Evolutionary conservation across 2,797 vertebrate genomes (phyloP).

Genomic region (Odontamblyopus rebecca): DNA sequence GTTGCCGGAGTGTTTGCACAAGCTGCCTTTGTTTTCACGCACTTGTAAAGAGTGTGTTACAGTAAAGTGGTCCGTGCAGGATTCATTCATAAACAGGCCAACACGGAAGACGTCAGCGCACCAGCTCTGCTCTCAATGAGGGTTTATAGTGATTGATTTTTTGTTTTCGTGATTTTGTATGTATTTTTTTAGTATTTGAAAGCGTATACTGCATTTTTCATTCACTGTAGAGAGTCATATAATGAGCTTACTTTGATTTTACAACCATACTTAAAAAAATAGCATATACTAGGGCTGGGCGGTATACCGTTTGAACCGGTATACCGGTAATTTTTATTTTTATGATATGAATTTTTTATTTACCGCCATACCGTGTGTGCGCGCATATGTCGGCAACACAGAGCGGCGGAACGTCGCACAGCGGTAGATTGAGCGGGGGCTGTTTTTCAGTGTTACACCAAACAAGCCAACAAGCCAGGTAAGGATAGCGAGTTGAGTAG

Average conservation of each 20-base stretch:
- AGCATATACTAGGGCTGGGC: background rate
- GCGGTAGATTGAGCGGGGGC: no score
- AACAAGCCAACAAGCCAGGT: no score
- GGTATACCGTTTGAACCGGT: no score
- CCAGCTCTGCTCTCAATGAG: background rate
- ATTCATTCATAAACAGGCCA: slow-evolving; percentile 11
- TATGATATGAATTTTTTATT: no score
- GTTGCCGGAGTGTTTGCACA: slow-evolving; percentile 30
- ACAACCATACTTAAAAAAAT: background rate
- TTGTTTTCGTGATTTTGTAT: background rate
- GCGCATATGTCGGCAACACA: no score
- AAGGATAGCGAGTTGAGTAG: no score
- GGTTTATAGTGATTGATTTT: background rate
- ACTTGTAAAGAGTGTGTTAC: slow-evolving; percentile 24
- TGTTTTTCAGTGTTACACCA: no score
- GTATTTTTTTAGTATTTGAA: background rate
- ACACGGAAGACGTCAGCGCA: background rate
- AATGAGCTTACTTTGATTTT: background rate
- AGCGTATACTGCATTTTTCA: background rate
- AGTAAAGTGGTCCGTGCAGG: background rate
- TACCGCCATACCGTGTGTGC: no score
- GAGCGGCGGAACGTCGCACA: no score
- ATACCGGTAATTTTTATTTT: no score
- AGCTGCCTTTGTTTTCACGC: slow-evolving; percentile 17
- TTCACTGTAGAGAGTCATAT: background rate